phyloP scores from a whole-genome alignment of 2,113 vertebrate genomes.

The Podiceps cristatus region DNA sequence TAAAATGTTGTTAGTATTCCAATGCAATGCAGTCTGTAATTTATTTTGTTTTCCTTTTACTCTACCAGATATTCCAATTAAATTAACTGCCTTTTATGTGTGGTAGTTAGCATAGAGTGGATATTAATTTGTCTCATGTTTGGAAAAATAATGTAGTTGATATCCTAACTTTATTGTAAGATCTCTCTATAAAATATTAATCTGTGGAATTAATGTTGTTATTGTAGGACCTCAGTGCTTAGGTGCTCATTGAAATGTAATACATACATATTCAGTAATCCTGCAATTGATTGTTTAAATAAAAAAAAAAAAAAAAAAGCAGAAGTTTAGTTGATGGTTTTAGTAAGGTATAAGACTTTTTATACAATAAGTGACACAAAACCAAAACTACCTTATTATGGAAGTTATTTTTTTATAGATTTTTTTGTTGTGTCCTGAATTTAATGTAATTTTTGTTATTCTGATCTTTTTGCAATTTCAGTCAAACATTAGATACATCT shows the following conservation, averaged over 20 bases:
- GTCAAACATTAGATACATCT: neutral
- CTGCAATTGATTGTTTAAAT: neutral
- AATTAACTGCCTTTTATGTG: constrained; percentile 32
- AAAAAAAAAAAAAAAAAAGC: neutral
- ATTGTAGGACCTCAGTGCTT: neutral
- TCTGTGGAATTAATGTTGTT: neutral
- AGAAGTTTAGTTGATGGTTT: neutral
- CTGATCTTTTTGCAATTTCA: neutral
- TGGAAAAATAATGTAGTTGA: constrained; percentile 3
- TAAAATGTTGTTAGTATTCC: constrained; percentile 36
- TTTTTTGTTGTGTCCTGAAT: neutral
- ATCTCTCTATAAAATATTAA: constrained; percentile 6
- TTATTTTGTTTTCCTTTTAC: neutral
- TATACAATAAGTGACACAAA: neutral
- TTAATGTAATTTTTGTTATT: neutral
- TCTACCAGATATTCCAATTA: constrained; percentile 26
- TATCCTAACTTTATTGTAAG: neutral
- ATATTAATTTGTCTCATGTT: constrained; percentile 58
- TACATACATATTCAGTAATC: neutral
- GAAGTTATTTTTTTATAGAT: neutral
- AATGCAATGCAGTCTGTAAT: neutral
- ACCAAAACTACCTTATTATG: neutral
- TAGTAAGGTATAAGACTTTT: neutral
- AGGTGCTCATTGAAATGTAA: neutral
- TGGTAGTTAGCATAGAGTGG: neutral